phyloP scores from a whole-genome alignment of 2,113 vertebrate genomes.

The Corythornis cristatus region DNA sequence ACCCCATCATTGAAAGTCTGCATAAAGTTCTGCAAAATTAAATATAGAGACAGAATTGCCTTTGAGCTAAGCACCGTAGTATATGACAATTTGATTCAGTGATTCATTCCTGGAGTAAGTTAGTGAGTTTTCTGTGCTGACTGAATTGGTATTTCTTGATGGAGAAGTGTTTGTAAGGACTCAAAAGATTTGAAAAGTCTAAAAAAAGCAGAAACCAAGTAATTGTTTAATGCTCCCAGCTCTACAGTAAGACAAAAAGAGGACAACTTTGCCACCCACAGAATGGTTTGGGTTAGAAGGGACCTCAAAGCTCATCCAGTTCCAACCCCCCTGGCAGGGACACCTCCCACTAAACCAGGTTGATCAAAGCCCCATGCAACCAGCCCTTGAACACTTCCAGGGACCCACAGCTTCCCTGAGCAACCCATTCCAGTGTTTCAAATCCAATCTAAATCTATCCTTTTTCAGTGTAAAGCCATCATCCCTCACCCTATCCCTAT shows the following conservation, averaged over 20 bases:
- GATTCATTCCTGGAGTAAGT: not conserved
- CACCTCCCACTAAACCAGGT: not conserved
- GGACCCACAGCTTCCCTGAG: not conserved
- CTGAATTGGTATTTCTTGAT: not conserved
- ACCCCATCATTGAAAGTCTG: not conserved
- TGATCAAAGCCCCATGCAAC: not conserved
- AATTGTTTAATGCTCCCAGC: not conserved
- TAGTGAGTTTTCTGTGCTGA: slow-evolving; percentile 6
- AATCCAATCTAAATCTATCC: not conserved
- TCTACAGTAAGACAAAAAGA: not conserved
- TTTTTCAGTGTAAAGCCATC: not conserved
- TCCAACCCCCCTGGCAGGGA: not conserved
- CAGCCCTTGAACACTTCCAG: not conserved
- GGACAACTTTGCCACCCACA: not conserved
- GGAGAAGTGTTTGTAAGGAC: not conserved
- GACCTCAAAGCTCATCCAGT: not conserved
- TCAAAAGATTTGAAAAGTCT: not conserved
- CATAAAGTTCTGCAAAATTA: not conserved
- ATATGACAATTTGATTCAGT: not conserved
- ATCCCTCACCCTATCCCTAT: not conserved
- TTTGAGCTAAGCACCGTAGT: not conserved
- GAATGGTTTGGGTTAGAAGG: not conserved
- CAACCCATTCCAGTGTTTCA: not conserved
- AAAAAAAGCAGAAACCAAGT: slow-evolving; percentile 31
- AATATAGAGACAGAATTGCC: not conserved